Conservation (phyloP, 2,888 invertebrate species). For the Altica lythri region DNA sequence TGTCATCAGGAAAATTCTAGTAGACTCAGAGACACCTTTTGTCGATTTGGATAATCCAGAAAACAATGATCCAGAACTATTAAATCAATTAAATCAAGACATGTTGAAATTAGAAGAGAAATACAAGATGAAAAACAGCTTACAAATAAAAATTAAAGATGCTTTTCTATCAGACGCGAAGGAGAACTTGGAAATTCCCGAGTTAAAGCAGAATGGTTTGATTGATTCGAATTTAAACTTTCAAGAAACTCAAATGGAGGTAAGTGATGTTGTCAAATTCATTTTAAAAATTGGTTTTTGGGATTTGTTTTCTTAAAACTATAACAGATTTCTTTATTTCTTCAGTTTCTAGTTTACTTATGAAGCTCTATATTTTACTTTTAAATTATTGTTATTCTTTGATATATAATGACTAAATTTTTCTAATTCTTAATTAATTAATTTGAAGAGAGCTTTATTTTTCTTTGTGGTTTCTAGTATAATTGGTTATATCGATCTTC, state of each 20-base stretch:
- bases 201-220: constrained; percentile 28
- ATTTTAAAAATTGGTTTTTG: no score
- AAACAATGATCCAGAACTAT: no score
- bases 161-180: constrained; percentile 65
- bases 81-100: no score
- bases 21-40: constrained; percentile 9
- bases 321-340: no score
- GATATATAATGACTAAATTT: no score
- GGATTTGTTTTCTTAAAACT: no score
- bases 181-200: constrained; percentile 57
- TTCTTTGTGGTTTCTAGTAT: no score
- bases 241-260: constrained; percentile 41
- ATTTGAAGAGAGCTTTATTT: no score
- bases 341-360: background rate
- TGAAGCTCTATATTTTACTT: background rate
- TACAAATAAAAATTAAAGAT: constrained; percentile 60
- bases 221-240: constrained; percentile 42
- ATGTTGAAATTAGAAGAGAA: constrained; percentile 13
- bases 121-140: constrained; percentile 39
- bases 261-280: no score
- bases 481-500: no score
- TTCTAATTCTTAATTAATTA: no score
- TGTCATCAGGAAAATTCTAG: constrained; percentile 8
- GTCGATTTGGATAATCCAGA: constrained; percentile 5
- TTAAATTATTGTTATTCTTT: no score